Conservation (phyloP, 2,113 vertebrate species). For the Dasyornis broadbenti region DNA sequence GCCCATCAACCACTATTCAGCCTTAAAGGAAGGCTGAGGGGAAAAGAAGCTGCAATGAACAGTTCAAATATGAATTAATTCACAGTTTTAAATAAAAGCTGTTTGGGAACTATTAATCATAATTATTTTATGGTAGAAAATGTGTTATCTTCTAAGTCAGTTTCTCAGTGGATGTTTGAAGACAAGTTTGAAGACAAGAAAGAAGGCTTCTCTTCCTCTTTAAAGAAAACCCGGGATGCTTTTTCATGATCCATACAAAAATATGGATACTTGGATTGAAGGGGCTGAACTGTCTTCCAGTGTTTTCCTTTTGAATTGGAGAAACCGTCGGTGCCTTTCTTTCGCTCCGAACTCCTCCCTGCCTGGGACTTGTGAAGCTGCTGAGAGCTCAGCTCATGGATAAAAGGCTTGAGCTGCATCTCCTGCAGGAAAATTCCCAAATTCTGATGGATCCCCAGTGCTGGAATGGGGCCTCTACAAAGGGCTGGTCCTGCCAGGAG, state of each 20-base stretch:
- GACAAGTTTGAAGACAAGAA: not conserved
- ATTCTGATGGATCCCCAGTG: not conserved
- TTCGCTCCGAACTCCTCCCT: not conserved
- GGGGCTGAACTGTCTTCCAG: not conserved
- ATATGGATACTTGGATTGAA: fast-evolving
- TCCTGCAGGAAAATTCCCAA: not conserved
- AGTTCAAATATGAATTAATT: not conserved
- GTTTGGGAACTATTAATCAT: not conserved
- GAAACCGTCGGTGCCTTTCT: not conserved
- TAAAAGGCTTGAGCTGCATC: not conserved
- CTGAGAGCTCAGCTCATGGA: not conserved
- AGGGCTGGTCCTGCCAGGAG: not conserved
- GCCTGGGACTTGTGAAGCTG: not conserved
- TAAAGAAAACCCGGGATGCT: not conserved
- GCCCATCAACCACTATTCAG: not conserved
- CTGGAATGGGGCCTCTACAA: fast-evolving
- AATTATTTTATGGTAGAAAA: not conserved
- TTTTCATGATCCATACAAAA: not conserved
- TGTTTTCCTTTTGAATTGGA: not conserved
- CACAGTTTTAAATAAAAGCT: not conserved
- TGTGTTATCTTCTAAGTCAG: not conserved
- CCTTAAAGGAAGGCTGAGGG: not conserved
- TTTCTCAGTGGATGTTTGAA: not conserved
- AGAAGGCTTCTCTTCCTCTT: not conserved
- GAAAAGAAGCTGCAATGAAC: not conserved